Evolutionary conservation across 1,140 invertebrate genomes (phyloP), one percentile per base, ranked within the genome.

Genomic region (Drosophila willistoni): DNA sequence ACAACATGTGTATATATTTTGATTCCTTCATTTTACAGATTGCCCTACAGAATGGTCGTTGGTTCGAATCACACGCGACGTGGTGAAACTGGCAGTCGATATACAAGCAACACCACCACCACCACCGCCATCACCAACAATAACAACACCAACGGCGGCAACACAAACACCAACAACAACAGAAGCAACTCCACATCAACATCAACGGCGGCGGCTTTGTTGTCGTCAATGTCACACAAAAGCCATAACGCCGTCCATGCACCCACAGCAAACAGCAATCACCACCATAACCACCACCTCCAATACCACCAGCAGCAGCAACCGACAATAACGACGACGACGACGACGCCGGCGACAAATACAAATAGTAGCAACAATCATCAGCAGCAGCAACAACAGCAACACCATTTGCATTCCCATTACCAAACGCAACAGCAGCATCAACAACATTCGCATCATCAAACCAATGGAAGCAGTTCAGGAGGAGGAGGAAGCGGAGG

Each of bases 1-100:
- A 14, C 7, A 25, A 19, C 2, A 22, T 22, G 2, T 22, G 1
- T 22, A 22, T 51, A 13, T 57, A 13, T 60, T 22, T 34, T 9
- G n/a, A 51, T 61, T 33, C 14, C 22, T 9, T 22, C 1, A 12
- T 6, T 62, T 79, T 81, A 5, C 75, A 91, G 90, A 90, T 70
- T 89, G 71, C 76, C 79, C 14, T 74, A 68, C 81, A 90, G 83
- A 91, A 91, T 91, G 91, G 91, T 91, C 79, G 91, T 91, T 76
- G 91, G 90, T 59, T 91, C 91, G 62, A 91, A 86, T 87, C 84
- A 91, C 60, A 84, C 85, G 64, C 90, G 90, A 56, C 90, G 90
- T 66, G 69, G 87, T 79, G 86, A 90, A 68, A 91, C 83, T 81
- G 81, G 76, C 73, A 87, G 72, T 63, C 91, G 79, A 91, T 90